phyloP scores from a whole-genome alignment of 2,113 vertebrate species.

The Meles meles region DNA sequence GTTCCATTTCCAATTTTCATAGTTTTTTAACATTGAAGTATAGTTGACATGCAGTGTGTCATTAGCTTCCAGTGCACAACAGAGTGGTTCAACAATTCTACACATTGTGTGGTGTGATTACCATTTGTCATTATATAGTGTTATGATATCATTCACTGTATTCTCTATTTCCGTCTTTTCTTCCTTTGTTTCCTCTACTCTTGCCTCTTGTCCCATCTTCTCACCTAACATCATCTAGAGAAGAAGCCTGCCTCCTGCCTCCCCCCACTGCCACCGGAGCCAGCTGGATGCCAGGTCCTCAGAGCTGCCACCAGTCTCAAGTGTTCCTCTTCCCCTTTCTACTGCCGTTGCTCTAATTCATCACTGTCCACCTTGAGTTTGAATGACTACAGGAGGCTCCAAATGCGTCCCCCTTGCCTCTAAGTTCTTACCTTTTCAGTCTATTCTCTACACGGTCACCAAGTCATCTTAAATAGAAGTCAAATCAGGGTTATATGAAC shows the following conservation, averaged over 20 bases:
- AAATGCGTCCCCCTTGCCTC: not conserved
- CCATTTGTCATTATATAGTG: not conserved
- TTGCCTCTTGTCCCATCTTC: not conserved
- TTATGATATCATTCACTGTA: not conserved
- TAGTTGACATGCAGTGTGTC: not conserved
- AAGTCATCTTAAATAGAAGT: not conserved
- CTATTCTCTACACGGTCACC: not conserved
- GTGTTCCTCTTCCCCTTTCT: not conserved
- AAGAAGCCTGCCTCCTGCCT: not conserved
- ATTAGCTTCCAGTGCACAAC: not conserved
- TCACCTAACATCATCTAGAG: not conserved
- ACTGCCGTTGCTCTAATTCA: not conserved
- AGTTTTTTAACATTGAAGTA: not conserved
- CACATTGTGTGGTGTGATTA: not conserved
- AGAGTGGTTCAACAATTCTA: not conserved
- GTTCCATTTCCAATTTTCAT: not conserved
- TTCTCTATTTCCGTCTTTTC: not conserved
- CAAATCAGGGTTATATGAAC: not conserved
- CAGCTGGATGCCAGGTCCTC: not conserved
- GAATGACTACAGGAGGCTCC: not conserved
- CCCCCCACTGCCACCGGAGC: not conserved
- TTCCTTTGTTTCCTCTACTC: not conserved
- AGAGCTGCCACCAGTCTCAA: too few relatives aligned
- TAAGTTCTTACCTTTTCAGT: not conserved
- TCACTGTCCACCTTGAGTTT: not conserved